A percentile compares a stretch with the other conserved stretches of the same genome.
phyloP scores from a whole-genome alignment of 2,888 invertebrate genomes.

The Chalcosyrphus nemorum region DNA sequence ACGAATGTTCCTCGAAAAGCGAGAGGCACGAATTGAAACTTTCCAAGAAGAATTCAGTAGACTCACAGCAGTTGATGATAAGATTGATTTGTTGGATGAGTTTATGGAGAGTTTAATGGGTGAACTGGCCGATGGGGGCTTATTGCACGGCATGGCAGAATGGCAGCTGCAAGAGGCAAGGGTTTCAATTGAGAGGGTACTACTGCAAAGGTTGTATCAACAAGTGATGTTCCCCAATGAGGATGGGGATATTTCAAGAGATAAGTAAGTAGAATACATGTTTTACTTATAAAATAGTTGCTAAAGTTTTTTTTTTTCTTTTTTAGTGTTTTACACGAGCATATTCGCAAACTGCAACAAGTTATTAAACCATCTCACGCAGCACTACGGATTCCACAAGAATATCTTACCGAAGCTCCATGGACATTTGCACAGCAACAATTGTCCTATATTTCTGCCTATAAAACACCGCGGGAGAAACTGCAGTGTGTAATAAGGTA shows the following conservation, averaged over 20 bases:
- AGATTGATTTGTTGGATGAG: constrained; percentile 92
- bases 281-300: background rate
- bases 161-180: constrained; percentile 89
- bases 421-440: constrained; percentile 98
- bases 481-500: constrained; percentile 82
- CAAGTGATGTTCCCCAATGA: constrained; percentile 98
- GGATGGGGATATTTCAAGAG: constrained; percentile 95
- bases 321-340: constrained; percentile 91
- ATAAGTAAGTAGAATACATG: constrained; percentile 87
- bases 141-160: constrained; percentile 86
- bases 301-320: constrained; percentile 40
- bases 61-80: constrained; percentile 93
- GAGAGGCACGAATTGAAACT: constrained; percentile 87
- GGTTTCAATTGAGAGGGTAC: constrained; percentile 93
- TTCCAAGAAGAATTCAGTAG: constrained; percentile 92
- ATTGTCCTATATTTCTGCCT: constrained; percentile 93
- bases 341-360: constrained; percentile 91
- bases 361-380: constrained; percentile 91
- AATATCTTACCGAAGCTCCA: constrained; percentile 94
- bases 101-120: constrained; percentile 88
- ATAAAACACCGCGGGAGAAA: constrained; percentile 95
- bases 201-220: constrained; percentile 95
- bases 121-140: constrained; percentile 87
- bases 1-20: constrained; percentile 90
- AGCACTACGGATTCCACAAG: constrained; percentile 91